Conservation (phyloP, 2,888 invertebrate species). For the Elysia crispata region DNA sequence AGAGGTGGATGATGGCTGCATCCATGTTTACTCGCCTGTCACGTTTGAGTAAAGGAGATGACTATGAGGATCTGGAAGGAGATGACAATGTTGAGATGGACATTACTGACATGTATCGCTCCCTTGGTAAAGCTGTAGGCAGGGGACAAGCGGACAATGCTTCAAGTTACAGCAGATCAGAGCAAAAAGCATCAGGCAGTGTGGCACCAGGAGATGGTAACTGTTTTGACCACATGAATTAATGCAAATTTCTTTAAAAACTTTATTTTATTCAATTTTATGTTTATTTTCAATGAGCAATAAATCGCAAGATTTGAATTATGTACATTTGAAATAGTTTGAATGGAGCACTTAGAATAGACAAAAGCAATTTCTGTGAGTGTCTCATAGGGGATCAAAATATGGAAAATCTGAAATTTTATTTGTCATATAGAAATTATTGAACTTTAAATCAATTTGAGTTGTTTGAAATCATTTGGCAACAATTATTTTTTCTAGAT, state of each 20-base stretch:
- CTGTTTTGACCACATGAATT: not conserved
- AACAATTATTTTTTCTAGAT: too few species aligned
- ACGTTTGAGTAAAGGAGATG: conserved; percentile 62
- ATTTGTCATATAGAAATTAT: too few species aligned
- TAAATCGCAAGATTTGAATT: too few species aligned
- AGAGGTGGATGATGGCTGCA: conserved; percentile 27
- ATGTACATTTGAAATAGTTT: too few species aligned
- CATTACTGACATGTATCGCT: conserved; percentile 63
- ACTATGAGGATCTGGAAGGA: conserved; percentile 67
- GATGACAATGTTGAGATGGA: conserved; percentile 67
- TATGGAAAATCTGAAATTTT: too few species aligned
- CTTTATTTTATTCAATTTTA: not conserved
- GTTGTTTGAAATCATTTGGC: too few species aligned
- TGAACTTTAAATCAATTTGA: too few species aligned
- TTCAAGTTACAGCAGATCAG: not conserved
- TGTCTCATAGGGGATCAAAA: too few species aligned
- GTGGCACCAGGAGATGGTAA: conserved; percentile 5
- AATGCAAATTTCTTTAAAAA: conserved; percentile 6
- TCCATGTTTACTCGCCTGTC: conserved; percentile 64
- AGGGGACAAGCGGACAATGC: conserved; percentile 22
- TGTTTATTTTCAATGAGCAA: too few species aligned
- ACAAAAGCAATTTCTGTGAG: too few species aligned
- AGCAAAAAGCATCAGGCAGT: conserved; percentile 49
- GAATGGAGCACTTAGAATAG: too few species aligned
- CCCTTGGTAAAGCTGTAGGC: conserved; percentile 48